phyloP scores from a whole-genome alignment of 2,888 invertebrate genomes.

The Marronus borbonicus region DNA sequence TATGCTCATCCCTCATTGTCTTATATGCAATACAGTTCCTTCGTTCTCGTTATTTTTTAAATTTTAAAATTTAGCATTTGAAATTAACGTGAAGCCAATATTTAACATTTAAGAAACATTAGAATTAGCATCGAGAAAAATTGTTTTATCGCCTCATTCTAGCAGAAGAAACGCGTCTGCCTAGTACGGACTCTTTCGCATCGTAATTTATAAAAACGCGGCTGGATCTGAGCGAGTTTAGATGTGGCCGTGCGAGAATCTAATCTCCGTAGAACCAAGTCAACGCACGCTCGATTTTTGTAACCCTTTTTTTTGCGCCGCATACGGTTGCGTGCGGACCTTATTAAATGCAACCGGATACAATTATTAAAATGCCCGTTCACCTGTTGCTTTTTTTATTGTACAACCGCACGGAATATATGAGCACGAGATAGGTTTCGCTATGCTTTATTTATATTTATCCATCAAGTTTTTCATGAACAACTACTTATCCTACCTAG shows the following conservation, averaged over 20 bases:
- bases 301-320: conserved; percentile 20
- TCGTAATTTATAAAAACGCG: neutral
- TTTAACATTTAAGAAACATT: too few relatives aligned
- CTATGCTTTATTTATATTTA: neutral
- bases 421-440: neutral
- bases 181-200: neutral
- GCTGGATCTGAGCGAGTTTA: conserved; percentile 11
- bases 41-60: too few relatives aligned
- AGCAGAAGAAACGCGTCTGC: neutral
- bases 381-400: conserved; percentile 39
- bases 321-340: conserved; percentile 39
- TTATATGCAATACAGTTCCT: too few relatives aligned
- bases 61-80: too few relatives aligned
- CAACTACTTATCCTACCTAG: too few relatives aligned
- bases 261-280: neutral
- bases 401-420: conserved; percentile 7
- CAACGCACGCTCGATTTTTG: conserved; percentile 6
- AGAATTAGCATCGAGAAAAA: neutral
- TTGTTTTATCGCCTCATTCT: conserved; percentile 1
- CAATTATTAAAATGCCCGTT: conserved; percentile 41
- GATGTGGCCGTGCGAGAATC: neutral
- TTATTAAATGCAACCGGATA: conserved; percentile 39
- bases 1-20: too few relatives aligned
- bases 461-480: too few relatives aligned
- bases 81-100: too few relatives aligned